Conservation (phyloP, 2,113 vertebrate genomes). For the Misgurnus mizolepis region DNA sequence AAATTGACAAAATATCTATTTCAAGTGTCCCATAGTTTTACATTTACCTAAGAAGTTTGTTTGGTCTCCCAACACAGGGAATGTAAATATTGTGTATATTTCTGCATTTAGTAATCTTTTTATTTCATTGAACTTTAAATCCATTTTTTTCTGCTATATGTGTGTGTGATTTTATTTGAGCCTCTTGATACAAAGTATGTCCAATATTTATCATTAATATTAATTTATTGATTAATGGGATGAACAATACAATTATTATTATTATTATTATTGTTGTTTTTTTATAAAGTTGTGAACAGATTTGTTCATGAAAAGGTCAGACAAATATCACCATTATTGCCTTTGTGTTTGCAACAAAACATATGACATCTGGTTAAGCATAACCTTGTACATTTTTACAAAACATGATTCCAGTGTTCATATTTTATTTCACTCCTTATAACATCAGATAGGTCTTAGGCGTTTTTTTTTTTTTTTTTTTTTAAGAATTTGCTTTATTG, state of each 20-base stretch:
- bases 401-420: slow-evolving; percentile 68
- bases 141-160: slow-evolving; percentile 45
- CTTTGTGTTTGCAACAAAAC: slow-evolving; percentile 77
- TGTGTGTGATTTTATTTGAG: slow-evolving; percentile 43
- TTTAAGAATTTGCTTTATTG: slow-evolving; percentile 65
- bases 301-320: slow-evolving; percentile 57
- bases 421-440: slow-evolving; percentile 68
- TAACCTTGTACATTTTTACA: slow-evolving; percentile 66
- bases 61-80: slow-evolving; percentile 58
- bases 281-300: slow-evolving; percentile 55
- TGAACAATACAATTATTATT: slow-evolving; percentile 58
- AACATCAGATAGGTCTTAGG: slow-evolving; percentile 69
- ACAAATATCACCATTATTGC: slow-evolving; percentile 79
- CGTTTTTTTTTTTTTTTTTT: slow-evolving; percentile 73
- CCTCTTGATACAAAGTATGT: slow-evolving; percentile 55
- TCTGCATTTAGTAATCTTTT: slow-evolving; percentile 48
- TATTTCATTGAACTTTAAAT: slow-evolving; percentile 49
- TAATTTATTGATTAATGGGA: slow-evolving; percentile 52
- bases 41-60: slow-evolving; percentile 36
- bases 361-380: slow-evolving; percentile 69
- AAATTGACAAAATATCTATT: slow-evolving; percentile 61
- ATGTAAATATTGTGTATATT: slow-evolving; percentile 76
- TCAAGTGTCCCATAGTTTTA: slow-evolving; percentile 67
- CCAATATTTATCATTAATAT: slow-evolving; percentile 41
- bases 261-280: slow-evolving; percentile 67